phyloP scores from a whole-genome alignment of 1,140 invertebrate species.

The Psix sp. region DNA sequence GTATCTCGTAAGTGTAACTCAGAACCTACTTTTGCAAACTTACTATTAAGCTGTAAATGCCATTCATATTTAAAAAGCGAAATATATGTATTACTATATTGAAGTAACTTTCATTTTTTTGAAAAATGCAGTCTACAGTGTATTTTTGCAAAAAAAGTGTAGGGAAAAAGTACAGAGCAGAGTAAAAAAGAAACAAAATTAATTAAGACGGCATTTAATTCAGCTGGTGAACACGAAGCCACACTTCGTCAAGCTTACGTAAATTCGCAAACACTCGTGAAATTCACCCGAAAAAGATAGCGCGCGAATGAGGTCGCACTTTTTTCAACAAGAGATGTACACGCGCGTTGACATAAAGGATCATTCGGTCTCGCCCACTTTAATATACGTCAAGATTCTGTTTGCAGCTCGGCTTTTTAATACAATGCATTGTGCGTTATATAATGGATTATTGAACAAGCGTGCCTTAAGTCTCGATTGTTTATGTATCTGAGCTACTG shows the following conservation, averaged over 20 bases:
- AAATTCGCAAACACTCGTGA: conserved; percentile 40
- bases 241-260: conserved; percentile 48
- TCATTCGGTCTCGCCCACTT: conserved; percentile 17
- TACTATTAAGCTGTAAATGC: no score
- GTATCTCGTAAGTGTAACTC: no score
- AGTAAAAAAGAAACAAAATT: conserved; percentile 60
- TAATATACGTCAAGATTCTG: conserved; percentile 21
- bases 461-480: conserved; percentile 16
- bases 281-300: conserved; percentile 45
- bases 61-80: no score
- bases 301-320: conserved; percentile 13
- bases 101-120: no score
- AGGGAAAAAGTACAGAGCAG: not conserved
- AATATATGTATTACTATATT: no score
- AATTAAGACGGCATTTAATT: conserved; percentile 65
- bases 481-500: conserved; percentile 34
- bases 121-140: no score
- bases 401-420: conserved; percentile 18
- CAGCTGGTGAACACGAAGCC: conserved; percentile 47
- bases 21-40: no score
- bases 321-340: conserved; percentile 20
- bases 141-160: not conserved
- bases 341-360: conserved; percentile 14
- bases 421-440: conserved; percentile 22
- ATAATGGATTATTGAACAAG: conserved; percentile 35